Evolutionary conservation across 2,113 vertebrate genomes (phyloP), one percentile per base, ranked within the genome.

Genomic region (Calidris pygmaea): DNA sequence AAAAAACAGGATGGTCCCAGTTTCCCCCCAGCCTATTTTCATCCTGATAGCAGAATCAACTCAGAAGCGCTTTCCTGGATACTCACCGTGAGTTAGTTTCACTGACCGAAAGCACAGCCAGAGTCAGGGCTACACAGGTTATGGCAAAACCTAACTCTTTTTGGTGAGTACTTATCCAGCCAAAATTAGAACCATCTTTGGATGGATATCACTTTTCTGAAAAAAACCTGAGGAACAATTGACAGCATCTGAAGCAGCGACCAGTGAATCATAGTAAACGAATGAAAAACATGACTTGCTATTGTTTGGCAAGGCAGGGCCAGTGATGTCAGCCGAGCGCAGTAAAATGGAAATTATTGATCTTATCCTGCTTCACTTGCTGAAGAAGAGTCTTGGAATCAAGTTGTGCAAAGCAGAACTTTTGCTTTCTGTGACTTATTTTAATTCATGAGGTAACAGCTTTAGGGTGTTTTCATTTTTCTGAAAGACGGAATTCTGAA

Each of bases 91-190:
- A 87, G 26, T 26, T 80, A 27, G 3, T 62, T 77, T 85, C 75
- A 56, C 1, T 0, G 17, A 29, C 1, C 0, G 0, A 63, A 78
- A 73, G 35, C 52, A 56, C 30, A 47, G 30, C 23, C 45, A 48
- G n/a, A 56, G 34, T 21, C 3, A 5, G 16, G 37, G 45, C 47
- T 67, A n/a, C 39, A 53, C 5, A 37, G 20, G 13, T 53, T 29
- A 52, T 11, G 27, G 56, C 29, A 91, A 78, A 85, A 39, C 7
- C 7, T 76, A 43, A 29, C 30, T 55, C 27, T 21, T 62, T 73
- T 68, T 45, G 58, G 12, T 19, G 45, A 68, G 41, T 66, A 26
- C 15, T 67, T 67, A 53, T n/a, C 37, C 41, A 37, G 34, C 15
- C 34, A 67, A 45, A 81, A 45, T 47, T 29, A 47, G 29, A 45